Evolutionary conservation across 1,140 invertebrate species (phyloP).

Genomic region (Halictus rubicundus): DNA sequence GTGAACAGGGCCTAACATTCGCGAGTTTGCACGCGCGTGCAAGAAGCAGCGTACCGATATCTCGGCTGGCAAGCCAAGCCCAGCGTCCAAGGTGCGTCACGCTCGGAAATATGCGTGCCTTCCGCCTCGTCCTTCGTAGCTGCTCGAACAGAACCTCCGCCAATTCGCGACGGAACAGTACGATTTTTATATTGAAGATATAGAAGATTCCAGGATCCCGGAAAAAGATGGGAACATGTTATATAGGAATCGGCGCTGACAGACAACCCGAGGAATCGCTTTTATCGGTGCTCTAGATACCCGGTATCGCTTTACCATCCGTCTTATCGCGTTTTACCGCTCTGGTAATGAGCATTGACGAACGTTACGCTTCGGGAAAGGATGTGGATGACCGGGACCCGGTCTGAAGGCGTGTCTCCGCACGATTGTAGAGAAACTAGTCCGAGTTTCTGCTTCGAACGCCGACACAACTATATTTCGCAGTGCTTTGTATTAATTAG

Average conservation of each 20-base stretch:
- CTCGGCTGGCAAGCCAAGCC: slow-evolving; percentile 55
- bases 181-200: background rate
- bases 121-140: slow-evolving; percentile 56
- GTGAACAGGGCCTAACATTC: slow-evolving; percentile 25
- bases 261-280: background rate
- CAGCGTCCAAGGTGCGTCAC: slow-evolving; percentile 69
- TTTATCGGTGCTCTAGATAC: background rate
- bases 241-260: background rate
- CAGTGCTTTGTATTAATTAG: too few relatives aligned
- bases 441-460: too few relatives aligned
- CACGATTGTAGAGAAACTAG: too few relatives aligned
- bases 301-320: too few relatives aligned
- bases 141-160: slow-evolving; percentile 3
- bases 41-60: slow-evolving; percentile 45
- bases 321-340: too few relatives aligned
- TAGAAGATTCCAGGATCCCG: background rate
- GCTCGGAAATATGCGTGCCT: slow-evolving; percentile 69
- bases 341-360: too few relatives aligned
- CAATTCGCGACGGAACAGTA: slow-evolving; percentile 21
- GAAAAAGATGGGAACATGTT: too few relatives aligned
- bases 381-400: too few relatives aligned
- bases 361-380: too few relatives aligned
- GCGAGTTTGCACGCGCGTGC: slow-evolving; percentile 38
- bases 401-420: too few relatives aligned
- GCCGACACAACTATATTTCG: too few relatives aligned